Evolutionary conservation across 2,797 vertebrate species (phyloP).

Genomic region (Mionectes olivaceus): DNA sequence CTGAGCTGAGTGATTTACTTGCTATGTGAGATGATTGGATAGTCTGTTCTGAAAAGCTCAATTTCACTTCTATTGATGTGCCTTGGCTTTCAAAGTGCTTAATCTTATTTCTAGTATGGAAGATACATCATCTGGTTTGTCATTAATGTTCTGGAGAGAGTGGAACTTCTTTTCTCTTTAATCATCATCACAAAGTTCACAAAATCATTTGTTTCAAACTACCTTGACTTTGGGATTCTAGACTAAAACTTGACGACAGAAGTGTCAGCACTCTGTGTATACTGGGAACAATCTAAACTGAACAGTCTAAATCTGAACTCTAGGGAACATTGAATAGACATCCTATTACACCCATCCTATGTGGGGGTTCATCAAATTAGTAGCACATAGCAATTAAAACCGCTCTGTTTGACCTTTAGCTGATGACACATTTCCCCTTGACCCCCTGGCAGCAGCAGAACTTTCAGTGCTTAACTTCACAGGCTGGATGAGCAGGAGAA

Average conservation of each 20-base stretch:
- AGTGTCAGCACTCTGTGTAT: background rate
- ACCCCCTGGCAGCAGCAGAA: background rate
- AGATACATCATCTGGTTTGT: conserved; percentile 14
- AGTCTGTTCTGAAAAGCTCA: conserved; percentile 58
- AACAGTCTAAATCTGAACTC: background rate
- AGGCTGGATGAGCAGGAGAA: background rate
- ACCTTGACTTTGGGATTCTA: background rate
- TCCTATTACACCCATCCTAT: background rate
- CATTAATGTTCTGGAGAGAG: conserved; percentile 36
- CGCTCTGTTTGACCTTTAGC: background rate
- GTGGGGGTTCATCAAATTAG: background rate
- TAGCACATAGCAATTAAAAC: background rate
- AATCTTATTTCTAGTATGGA: conserved; percentile 55
- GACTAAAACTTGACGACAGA: background rate
- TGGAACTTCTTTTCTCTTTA: conserved; percentile 10
- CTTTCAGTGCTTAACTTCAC: background rate
- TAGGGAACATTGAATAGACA: background rate
- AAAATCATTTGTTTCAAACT: background rate
- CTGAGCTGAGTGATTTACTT: conserved; percentile 25
- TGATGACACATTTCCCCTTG: background rate
- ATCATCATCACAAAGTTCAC: background rate
- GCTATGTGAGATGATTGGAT: conserved; percentile 38
- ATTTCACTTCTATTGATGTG: conserved; percentile 64
- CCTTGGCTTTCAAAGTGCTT: conserved; percentile 52
- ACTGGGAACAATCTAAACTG: background rate